Conservation (phyloP, 2,113 vertebrate species). For the Mustelus asterias region DNA sequence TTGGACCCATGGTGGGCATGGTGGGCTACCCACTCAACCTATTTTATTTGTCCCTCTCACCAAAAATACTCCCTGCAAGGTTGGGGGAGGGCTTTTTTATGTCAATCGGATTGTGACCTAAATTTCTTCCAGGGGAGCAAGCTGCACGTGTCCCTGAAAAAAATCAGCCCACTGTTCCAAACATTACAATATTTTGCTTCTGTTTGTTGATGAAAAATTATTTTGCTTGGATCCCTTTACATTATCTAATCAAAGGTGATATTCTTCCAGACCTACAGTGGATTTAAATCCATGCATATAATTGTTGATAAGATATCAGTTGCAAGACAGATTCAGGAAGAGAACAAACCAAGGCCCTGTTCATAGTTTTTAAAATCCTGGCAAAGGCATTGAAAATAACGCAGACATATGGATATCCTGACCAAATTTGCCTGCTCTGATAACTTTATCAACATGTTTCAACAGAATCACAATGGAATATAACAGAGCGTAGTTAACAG, state of each 20-base stretch:
- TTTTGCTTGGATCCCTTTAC: not conserved
- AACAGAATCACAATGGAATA: not conserved
- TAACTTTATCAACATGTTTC: not conserved
- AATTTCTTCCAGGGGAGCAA: no score
- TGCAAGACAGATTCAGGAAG: not conserved
- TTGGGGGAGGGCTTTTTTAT: no score
- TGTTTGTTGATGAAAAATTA: not conserved
- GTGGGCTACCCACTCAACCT: no score
- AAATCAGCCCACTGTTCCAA: not conserved
- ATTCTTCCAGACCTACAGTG: not conserved
- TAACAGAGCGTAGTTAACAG: not conserved
- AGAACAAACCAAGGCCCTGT: not conserved
- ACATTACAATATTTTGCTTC: not conserved
- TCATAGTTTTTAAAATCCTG: not conserved
- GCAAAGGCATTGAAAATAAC: not conserved
- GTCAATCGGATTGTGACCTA: no score
- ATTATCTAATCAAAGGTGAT: not conserved
- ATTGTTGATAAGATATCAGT: not conserved
- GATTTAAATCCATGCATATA: not conserved
- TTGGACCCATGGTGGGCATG: no score
- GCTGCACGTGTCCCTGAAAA: no score
- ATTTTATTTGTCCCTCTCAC: no score
- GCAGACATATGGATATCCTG: not conserved
- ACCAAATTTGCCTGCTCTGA: not conserved
- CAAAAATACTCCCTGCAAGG: no score